A percentile compares a stretch with the other conserved stretches of the same genome.
phyloP scores from a whole-genome alignment of 2,113 vertebrate species.

The Chaetorhynchus papuensis region DNA sequence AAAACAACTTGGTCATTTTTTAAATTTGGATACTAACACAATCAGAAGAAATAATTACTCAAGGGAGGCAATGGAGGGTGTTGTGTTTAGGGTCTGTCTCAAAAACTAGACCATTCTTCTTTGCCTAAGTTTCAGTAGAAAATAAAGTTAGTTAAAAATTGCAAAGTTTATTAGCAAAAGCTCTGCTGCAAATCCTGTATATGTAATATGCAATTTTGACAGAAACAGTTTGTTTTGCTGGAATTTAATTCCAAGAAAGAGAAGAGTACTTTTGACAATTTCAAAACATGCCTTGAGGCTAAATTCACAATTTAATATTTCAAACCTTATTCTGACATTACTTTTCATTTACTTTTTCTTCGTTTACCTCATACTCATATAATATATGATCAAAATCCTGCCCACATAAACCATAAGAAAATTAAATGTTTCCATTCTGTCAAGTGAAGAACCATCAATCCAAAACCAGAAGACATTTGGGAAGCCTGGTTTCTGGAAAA shows the following conservation, averaged over 20 bases:
- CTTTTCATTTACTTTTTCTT: neutral
- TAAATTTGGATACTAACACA: neutral
- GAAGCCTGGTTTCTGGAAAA: conserved; percentile 13
- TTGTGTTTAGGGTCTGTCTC: neutral
- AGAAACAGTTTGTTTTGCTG: neutral
- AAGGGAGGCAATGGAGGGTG: neutral
- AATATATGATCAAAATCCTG: neutral
- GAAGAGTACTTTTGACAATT: neutral
- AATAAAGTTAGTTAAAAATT: neutral
- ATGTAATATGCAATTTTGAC: neutral
- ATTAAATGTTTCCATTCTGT: conserved; percentile 45
- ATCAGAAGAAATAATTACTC: neutral
- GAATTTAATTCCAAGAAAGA: neutral
- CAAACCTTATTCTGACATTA: neutral
- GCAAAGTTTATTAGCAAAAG: neutral
- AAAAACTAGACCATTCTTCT: neutral
- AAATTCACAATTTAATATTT: neutral
- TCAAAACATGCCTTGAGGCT: neutral
- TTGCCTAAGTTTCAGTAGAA: neutral
- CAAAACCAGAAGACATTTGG: neutral
- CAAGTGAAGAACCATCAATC: neutral
- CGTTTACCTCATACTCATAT: neutral
- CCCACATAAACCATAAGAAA: conserved; percentile 10
- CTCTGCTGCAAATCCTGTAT: neutral
- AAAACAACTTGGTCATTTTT: neutral